Percentiles rank a stretch among this genome's conserved stretches.
Conservation (phyloP, 2,888 invertebrate genomes). For the Coleophora deauratella region DNA sequence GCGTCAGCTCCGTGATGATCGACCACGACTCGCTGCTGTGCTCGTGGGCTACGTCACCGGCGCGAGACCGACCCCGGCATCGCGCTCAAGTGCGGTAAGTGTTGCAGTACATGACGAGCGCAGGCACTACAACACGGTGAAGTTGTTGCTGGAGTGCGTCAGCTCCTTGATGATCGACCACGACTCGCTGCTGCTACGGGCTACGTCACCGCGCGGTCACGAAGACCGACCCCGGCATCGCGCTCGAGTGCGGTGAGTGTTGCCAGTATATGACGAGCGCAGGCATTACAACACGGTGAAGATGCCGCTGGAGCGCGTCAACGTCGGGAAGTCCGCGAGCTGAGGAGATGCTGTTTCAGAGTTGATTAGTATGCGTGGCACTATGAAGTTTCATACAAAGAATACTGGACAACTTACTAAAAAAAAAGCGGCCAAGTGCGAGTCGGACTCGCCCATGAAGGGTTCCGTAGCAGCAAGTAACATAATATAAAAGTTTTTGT, state of each 20-base stretch:
- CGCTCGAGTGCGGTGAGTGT: too few relatives aligned
- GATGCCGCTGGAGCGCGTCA: conserved; percentile 94
- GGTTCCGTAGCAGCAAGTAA: too few relatives aligned
- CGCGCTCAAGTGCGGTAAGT: conserved; percentile 55
- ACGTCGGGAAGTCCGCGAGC: conserved; percentile 98
- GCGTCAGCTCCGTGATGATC: conserved; percentile 97
- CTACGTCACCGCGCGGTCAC: conserved; percentile 80
- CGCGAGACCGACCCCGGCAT: conserved; percentile 65
- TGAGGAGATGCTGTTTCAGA: too few relatives aligned
- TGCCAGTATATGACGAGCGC: too few relatives aligned
- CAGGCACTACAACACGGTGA: conserved; percentile 88
- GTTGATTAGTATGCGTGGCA: too few relatives aligned
- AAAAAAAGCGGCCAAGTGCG: too few relatives aligned
- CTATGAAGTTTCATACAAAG: too few relatives aligned
- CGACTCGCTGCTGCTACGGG: conserved; percentile 83
- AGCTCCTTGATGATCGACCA: conserved; percentile 98
- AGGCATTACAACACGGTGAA: conserved; percentile 91
- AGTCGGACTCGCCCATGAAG: too few relatives aligned
- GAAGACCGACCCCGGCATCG: conserved; percentile 32
- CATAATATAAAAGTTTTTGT: too few relatives aligned
- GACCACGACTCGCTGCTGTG: conserved; percentile 89
- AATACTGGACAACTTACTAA: too few relatives aligned
- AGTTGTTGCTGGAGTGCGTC: conserved; percentile 94
- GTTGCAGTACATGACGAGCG: too few relatives aligned
- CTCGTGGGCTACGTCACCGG: conserved; percentile 79